These are phyloP conservation scores for Rousettus madagascariensis DNA, from an alignment of 2,797 vertebrate species.

Conservation along the genomic window DNA sequence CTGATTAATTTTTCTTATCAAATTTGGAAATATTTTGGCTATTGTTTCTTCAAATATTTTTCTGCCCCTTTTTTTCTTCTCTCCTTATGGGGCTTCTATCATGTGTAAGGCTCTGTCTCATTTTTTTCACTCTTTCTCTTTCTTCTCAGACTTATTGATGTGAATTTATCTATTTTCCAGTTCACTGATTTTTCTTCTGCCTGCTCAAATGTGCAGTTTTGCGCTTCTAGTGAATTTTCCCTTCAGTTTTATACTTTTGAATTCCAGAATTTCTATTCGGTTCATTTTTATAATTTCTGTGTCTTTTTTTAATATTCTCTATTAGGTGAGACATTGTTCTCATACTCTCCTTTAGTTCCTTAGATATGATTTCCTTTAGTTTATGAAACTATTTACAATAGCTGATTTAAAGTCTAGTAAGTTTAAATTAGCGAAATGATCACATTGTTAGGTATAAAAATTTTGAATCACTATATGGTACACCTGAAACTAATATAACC, in stretches of 20 bases:
- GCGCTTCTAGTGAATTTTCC: neutral
- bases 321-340: neutral
- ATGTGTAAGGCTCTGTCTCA: neutral
- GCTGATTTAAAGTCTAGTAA: neutral
- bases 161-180: neutral
- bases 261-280: conserved; percentile 32
- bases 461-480: too few species aligned
- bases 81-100: neutral
- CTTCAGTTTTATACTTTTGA: conserved; percentile 19
- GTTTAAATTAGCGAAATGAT: too few species aligned
- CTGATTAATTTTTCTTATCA: neutral
- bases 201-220: neutral
- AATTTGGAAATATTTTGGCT: conserved; percentile 7
- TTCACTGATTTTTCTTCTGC: neutral
- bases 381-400: conserved; percentile 8
- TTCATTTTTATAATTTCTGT: conserved; percentile 10
- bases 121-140: conserved; percentile 16
- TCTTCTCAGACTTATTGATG: conserved; percentile 17
- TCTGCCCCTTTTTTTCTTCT: neutral
- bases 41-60: conserved; percentile 47
- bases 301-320: neutral
- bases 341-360: conserved; percentile 3
- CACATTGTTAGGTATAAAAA: too few species aligned
- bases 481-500: too few species aligned
- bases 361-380: conserved; percentile 22